Evolutionary conservation across 2,888 invertebrate genomes (phyloP), one percentile per base, ranked within the genome.

Genomic region (Limnephilus marmoratus): DNA sequence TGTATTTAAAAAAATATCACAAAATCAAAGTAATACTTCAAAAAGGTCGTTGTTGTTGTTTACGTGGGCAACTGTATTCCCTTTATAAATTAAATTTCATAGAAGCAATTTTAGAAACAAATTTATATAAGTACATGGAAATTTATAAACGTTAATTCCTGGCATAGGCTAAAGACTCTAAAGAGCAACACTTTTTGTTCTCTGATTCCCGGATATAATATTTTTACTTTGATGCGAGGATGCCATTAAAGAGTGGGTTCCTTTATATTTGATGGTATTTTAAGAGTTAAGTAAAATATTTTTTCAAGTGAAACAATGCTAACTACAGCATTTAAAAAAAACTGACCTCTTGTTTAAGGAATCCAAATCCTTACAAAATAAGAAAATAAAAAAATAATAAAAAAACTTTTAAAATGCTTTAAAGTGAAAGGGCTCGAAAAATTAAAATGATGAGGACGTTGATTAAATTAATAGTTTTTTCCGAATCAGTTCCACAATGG

Each of bases 391-490:
- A 68, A 13, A 3, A 37, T 34, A 34, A 34, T 37, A 49, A 49
- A 68, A 68, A 68, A 68, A 68, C 24, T 68, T 68, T 68, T 1
- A 68, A 24, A 68, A 68, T 68, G 68, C 68, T 68, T 68, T 24
- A 68, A 68, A 68, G 24, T 24, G 1, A 68, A 68, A 68, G 24
- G 18, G 68, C 24, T 7, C 9, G 24, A 24, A 68, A 68, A 68
- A 68, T 68, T 68, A 68, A 68, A 68, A 68, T n/a, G 68, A 68
- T 68, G 68, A 68, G 68, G 68, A 80, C 34, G 37, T 88, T 88
- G 41, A 80, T 88, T 88, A 53, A 88, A 34, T 88, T 88, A 88
- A 68, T 88, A 88, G 53, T 29, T 31, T 68, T 68, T 41, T 80
- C 18, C 49, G 68, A 53, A 68, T 37, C 53, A 88, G 80, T 88